Conservation (phyloP, 1,140 invertebrate genomes). For the Hycleus cichorii region DNA sequence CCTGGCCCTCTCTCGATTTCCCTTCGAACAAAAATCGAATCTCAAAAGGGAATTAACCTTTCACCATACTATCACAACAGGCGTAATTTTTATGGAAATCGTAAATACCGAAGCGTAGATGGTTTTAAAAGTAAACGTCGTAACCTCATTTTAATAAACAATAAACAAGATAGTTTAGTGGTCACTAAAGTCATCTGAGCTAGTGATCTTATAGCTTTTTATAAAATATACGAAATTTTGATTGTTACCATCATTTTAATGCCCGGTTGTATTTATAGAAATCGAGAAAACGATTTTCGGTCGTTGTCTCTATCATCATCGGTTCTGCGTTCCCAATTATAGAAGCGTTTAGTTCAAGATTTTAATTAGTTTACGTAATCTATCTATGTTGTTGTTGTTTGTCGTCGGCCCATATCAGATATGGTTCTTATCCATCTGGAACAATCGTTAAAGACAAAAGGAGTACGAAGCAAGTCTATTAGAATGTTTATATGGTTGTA, state of each 20-base stretch:
- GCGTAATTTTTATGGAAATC: slow-evolving; percentile 8
- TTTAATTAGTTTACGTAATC: not conserved
- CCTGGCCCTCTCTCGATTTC: too few relatives aligned
- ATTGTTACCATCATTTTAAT: too few relatives aligned
- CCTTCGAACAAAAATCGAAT: too few relatives aligned
- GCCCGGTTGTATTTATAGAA: too few relatives aligned
- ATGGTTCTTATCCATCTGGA: not conserved
- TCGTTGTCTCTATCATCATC: too few relatives aligned
- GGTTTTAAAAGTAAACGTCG: slow-evolving; percentile 32
- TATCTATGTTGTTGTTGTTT: not conserved
- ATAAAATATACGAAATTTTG: too few relatives aligned
- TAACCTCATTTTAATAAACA: slow-evolving; percentile 39
- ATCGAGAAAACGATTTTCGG: too few relatives aligned
- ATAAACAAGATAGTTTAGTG: slow-evolving; percentile 38
- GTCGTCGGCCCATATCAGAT: not conserved
- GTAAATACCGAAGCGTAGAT: slow-evolving; percentile 10
- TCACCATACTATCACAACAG: too few relatives aligned
- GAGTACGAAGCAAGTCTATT: slow-evolving; percentile 35
- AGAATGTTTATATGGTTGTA: slow-evolving; percentile 34
- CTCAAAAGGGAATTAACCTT: too few relatives aligned
- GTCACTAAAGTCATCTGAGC: slow-evolving; percentile 28
- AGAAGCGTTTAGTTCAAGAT: slow-evolving; percentile 25
- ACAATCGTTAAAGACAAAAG: slow-evolving; percentile 27
- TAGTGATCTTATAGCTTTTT: not conserved
- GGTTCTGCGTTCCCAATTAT: too few relatives aligned